Base-by-base conservation (phyloP, 1,140 invertebrate species). In the Riptortus pedestris region DNA sequence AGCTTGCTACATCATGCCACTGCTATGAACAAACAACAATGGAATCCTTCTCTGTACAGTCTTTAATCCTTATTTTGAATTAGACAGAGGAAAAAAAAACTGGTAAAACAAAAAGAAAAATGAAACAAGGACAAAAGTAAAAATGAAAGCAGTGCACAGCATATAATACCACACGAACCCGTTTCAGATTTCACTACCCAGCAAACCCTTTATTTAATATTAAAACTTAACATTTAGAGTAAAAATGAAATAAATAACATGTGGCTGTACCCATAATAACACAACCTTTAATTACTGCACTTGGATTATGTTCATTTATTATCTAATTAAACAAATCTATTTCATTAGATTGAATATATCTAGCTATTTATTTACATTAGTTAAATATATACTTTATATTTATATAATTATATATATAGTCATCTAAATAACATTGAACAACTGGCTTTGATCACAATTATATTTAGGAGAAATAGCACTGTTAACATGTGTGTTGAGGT, bases 211-310 rank as follows among this genome's bases (percentile, higher is more conserved):
- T 55, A 55, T 18, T 24, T 24, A 59, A n/a, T n/a, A n/a, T n/a
- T n/a, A n/a, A 27, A 59, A 59, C 57, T 22, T 59, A 33, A 33
- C 57, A 59, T 59, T 59, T 24, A 33, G 12, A 59, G 33, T 38
- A 33, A 59, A n/a, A 20, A 59, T 16, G 28, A 59, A 61, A 61
- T 22, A 20, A 26, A 64, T 38, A 51, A 48, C 47, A 28, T 65
- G 64, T 65, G 64, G 64, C 64, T 65, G 64, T 65, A 65, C 64
- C 64, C 58, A 52, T 65, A 65, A 65, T 65, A 65, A 65, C 64
- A 65, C 58, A 65, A 65, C 59, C 64, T 60, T 48, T 22, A 55
- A 55, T 55, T 55, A 55, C 51, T 55, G 51, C 51, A 55, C 51
- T 55, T 24, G 51, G 51, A 55, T 55, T 55, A 55, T 55, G 62